Evolutionary conservation across 2,797 vertebrate species (phyloP), one percentile per base, ranked within the genome.

Genomic region (Mycteria americana): DNA sequence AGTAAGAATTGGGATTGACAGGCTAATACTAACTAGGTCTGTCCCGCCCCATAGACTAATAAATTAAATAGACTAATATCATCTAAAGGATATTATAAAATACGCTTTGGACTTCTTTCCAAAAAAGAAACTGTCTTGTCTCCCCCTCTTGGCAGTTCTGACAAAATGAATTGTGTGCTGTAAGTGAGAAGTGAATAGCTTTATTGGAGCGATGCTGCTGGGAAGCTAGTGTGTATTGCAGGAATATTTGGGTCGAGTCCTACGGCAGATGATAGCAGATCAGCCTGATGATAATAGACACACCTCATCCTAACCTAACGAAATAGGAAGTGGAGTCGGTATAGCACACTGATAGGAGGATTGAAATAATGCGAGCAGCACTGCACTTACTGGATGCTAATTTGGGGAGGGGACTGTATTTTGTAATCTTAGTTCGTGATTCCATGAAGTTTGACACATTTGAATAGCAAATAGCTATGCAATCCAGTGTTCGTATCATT

Each of bases 401-500:
- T 45, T 43, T 79, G 41, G 63, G n/a, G 16, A 69, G 39, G 5
- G 6, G 35, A 17, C 7, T 56, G 28, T 69, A n/a, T 64, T 85
- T 72, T 45, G 16, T 64, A 22, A 50, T 28, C 64, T 46, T 46
- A 50, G 28, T 39, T 54, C 0, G 1, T 9, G 30, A 48, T 70
- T 48, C 39, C 9, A 1, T 23, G 18, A 51, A 48, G 17, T 67
- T 54, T 22, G 46, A 70, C 21, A 19, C 7, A 5, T 48, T 60
- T 48, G 72, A 67, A 48, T 27, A 56, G 35, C 31, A 60, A 50
- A 60, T 30, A 65, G 27, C 15, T 18, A 2, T 22, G 35, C 24
- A 54, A 9, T 37, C 41, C 46, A 30, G 12, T 54, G 28, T 60
- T 80, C 0, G 0, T 72, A 30, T 10, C 43, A 15, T 10, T 27